Evolutionary conservation across 2,113 vertebrate species (phyloP).

Genomic region (Xyliphius kryptos): DNA sequence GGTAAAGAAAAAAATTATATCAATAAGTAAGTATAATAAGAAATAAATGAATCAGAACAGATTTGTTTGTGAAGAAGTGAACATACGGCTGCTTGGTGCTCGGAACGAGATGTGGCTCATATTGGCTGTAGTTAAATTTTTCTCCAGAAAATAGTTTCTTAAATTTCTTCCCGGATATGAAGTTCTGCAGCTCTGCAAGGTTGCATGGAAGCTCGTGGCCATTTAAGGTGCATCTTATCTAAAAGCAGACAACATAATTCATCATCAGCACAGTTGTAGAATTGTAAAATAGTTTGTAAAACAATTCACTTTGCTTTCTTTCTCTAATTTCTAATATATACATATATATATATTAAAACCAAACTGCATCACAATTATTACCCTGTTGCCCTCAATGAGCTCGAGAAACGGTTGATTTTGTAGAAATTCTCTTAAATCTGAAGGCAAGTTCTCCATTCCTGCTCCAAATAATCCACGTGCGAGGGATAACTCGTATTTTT

Average conservation of each 20-base stretch:
- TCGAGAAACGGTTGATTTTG: slow-evolving; percentile 58
- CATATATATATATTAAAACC: no score
- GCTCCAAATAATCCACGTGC: no score
- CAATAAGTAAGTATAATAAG: no score
- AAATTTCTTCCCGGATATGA: slow-evolving; percentile 80
- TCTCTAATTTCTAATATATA: no score
- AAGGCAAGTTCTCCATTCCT: slow-evolving; percentile 57
- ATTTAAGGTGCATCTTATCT: slow-evolving; percentile 83
- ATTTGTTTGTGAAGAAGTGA: no score
- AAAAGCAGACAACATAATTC: slow-evolving; percentile 23
- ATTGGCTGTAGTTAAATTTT: slow-evolving; percentile 74
- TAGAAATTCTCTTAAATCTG: slow-evolving; percentile 57
- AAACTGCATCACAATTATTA: slow-evolving; percentile 26
- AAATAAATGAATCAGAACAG: no score
- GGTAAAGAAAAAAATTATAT: no score
- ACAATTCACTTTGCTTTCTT: no score
- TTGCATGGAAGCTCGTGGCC: slow-evolving; percentile 83
- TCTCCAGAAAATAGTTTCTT: slow-evolving; percentile 58
- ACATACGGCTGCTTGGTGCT: slow-evolving; percentile 86
- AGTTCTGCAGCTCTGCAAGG: slow-evolving; percentile 72
- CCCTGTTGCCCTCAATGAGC: slow-evolving; percentile 58
- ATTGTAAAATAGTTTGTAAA: no score
- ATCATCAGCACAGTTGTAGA: no score
- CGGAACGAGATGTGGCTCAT: slow-evolving; percentile 81
- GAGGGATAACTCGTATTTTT: no score